A percentile compares a stretch with the other conserved stretches of the same genome.
Evolutionary conservation across 2,888 invertebrate species (phyloP).

Genomic region (Stramonita haemastoma): DNA sequence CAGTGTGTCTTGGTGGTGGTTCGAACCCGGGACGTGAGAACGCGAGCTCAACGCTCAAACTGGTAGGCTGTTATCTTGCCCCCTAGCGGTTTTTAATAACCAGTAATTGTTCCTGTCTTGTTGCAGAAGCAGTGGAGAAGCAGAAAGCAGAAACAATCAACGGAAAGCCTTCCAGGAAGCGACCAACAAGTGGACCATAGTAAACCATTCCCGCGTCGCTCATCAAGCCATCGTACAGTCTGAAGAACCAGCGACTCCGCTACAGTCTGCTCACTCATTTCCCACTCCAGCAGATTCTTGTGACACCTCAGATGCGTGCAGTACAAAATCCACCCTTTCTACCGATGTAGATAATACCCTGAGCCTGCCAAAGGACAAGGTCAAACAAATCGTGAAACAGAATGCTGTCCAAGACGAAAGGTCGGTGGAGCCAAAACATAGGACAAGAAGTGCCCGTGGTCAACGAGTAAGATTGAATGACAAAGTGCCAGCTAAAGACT

Average conservation of each 20-base stretch:
- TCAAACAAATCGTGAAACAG: not conserved
- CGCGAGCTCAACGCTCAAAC: no score
- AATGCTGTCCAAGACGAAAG: no score
- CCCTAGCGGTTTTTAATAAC: no score
- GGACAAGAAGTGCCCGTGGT: not conserved
- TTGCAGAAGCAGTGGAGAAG: not conserved
- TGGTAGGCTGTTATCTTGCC: no score
- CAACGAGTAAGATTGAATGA: not conserved
- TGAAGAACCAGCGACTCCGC: not conserved
- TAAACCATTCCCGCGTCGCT: not conserved
- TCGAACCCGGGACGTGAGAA: no score
- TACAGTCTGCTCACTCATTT: not conserved
- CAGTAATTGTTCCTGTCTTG: not conserved
- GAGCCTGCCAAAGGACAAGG: not conserved
- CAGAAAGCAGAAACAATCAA: not conserved
- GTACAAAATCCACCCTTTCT: not conserved
- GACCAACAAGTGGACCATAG: not conserved
- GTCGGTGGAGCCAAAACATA: not conserved
- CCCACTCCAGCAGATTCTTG: not conserved
- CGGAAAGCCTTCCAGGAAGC: not conserved
- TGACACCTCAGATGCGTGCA: not conserved
- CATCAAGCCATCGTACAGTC: not conserved
- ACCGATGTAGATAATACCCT: not conserved
- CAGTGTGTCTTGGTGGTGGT: no score
- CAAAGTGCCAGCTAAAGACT: not conserved